Conservation (phyloP, 2,888 invertebrate genomes). For the Temnothorax unifasciatus region DNA sequence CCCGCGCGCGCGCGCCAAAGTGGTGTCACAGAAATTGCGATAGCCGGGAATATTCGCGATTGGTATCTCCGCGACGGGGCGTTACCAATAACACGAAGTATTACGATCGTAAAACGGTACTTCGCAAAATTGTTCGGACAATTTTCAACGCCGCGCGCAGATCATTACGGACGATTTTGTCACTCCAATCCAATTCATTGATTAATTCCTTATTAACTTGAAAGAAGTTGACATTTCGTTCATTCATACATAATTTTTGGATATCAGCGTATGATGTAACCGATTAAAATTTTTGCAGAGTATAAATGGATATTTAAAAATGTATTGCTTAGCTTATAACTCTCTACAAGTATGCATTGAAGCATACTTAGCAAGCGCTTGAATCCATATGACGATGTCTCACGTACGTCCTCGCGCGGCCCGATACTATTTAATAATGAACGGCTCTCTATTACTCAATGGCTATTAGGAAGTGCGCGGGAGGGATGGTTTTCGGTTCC, state of each 20-base stretch:
- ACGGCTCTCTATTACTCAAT: slow-evolving; percentile 84
- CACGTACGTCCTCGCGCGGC: slow-evolving; percentile 42
- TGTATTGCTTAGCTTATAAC: background rate
- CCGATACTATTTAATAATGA: slow-evolving; percentile 81
- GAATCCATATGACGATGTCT: slow-evolving; percentile 23
- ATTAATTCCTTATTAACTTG: background rate
- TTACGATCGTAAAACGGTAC: slow-evolving; percentile 41
- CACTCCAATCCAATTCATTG: background rate
- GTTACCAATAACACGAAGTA: slow-evolving; percentile 15
- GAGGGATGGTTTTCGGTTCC: slow-evolving; percentile 74
- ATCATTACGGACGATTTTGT: slow-evolving; percentile 4
- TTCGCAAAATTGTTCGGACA: slow-evolving; percentile 57
- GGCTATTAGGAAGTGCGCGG: slow-evolving; percentile 75
- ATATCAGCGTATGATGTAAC: background rate
- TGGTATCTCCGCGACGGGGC: slow-evolving; percentile 41
- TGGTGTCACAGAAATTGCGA: slow-evolving; percentile 50
- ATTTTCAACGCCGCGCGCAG: slow-evolving; percentile 55
- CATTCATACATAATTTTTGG: background rate
- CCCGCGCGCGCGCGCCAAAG: background rate
- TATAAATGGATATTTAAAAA: background rate
- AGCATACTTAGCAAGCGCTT: background rate
- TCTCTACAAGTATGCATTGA: background rate
- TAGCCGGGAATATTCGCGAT: slow-evolving; percentile 55
- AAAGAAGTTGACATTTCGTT: background rate
- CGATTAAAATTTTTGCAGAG: background rate